phyloP scores from a whole-genome alignment of 2,888 invertebrate genomes.

The Apamea crenata region DNA sequence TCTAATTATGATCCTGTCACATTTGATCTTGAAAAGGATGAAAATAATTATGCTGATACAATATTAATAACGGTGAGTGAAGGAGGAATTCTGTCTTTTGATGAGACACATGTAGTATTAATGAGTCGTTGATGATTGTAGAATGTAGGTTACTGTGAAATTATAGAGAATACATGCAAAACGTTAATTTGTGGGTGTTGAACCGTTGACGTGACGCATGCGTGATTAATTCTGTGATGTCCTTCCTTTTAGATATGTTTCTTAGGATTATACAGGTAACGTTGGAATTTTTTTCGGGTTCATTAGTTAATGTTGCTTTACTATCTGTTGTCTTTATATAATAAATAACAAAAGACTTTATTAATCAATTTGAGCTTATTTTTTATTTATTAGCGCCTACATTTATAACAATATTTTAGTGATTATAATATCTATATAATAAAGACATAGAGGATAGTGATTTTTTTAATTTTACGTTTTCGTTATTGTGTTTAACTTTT shows the following conservation, averaged over 20 bases:
- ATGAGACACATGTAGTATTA: constrained; percentile 88
- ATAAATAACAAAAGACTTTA: neutral
- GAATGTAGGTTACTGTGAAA: constrained; percentile 61
- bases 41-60: constrained; percentile 82
- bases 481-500: neutral
- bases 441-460: neutral
- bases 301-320: neutral
- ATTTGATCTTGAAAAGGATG: constrained; percentile 79
- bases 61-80: constrained; percentile 86
- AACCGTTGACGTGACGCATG: constrained; percentile 16
- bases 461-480: neutral
- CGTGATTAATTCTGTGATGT: constrained; percentile 43
- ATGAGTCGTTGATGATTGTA: constrained; percentile 78
- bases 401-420: too few species aligned
- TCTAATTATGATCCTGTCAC: constrained; percentile 79
- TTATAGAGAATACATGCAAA: constrained; percentile 64
- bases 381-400: too few species aligned
- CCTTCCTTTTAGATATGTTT: constrained; percentile 29
- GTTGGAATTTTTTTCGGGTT: neutral
- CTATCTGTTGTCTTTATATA: neutral
- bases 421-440: neutral
- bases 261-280: neutral
- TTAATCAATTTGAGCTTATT: neutral
- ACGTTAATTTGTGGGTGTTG: constrained; percentile 15
- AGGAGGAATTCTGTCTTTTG: constrained; percentile 85